These are phyloP conservation scores for Ceyx melanurus DNA, from an alignment of 2,113 vertebrate genomes.

Conservation along the genomic window DNA sequence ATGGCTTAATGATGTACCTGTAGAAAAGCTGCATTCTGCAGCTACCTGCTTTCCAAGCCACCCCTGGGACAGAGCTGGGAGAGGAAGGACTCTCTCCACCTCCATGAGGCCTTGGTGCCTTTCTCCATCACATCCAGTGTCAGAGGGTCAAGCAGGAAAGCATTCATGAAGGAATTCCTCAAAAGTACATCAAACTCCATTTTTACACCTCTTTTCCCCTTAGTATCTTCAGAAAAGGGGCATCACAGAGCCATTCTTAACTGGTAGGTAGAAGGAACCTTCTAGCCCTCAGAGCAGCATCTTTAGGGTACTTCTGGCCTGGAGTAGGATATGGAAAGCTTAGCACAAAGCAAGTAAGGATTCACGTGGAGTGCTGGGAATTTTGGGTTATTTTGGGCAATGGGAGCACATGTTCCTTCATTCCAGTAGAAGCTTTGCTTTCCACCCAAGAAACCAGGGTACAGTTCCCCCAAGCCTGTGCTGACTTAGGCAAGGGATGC, in stretches of 20 bases:
- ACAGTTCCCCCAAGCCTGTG: not conserved
- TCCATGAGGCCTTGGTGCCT: accelerated
- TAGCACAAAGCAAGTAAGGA: not conserved
- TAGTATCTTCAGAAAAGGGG: not conserved
- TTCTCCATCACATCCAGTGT: not conserved
- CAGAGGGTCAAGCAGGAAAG: not conserved
- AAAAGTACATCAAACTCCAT: not conserved
- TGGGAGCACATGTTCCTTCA: not conserved
- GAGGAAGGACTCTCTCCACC: not conserved
- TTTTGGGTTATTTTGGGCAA: not conserved
- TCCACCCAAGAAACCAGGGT: not conserved
- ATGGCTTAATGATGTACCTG: not conserved
- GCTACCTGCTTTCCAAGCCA: not conserved
- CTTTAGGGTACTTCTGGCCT: not conserved
- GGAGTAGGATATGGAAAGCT: not conserved
- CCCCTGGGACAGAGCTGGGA: not conserved
- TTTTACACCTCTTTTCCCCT: not conserved
- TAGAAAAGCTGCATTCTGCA: not conserved
- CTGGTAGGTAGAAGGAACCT: not conserved
- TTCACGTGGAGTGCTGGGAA: not conserved
- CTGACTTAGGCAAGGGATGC: not conserved
- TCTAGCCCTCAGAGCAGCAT: not conserved
- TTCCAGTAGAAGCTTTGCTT: not conserved
- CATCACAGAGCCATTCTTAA: not conserved
- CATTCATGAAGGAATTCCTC: not conserved